Conservation (phyloP, 2,888 invertebrate genomes). For the Mythimna ferrago region DNA sequence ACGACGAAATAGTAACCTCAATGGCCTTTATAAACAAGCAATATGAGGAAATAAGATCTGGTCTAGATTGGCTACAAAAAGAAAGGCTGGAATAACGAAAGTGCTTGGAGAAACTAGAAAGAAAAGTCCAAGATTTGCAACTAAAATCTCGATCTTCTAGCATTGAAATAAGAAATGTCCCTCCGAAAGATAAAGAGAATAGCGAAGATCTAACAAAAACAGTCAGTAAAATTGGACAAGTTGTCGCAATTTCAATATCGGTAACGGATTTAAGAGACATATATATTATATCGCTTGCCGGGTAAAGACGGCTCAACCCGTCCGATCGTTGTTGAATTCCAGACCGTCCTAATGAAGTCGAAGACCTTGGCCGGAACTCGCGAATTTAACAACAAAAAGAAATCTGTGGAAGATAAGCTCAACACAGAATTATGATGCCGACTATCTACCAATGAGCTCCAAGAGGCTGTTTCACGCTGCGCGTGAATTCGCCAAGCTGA, state of each 20-base stretch:
- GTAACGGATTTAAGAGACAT: not conserved
- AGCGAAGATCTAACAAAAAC: too few species aligned
- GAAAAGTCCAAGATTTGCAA: too few species aligned
- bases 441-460: not conserved
- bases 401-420: not conserved
- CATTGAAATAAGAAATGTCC: too few species aligned
- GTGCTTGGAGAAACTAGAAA: too few species aligned
- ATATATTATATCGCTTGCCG: conserved; percentile 1
- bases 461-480: not conserved
- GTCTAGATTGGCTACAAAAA: too few species aligned
- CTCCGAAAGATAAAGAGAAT: too few species aligned
- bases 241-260: not conserved
- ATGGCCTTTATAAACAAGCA: too few species aligned
- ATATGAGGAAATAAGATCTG: too few species aligned
- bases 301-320: not conserved
- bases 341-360: not conserved
- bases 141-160: too few species aligned
- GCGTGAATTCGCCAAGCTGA: not conserved
- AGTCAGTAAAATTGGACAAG: too few species aligned
- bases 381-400: conserved; percentile 2
- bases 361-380: not conserved
- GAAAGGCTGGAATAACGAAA: too few species aligned
- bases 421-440: not conserved
- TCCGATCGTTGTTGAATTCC: conserved; percentile 1
- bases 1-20: too few species aligned